These are phyloP conservation scores for Pundamilia nyererei DNA, from an alignment of 2,113 vertebrate genomes.

Conservation along the genomic window DNA sequence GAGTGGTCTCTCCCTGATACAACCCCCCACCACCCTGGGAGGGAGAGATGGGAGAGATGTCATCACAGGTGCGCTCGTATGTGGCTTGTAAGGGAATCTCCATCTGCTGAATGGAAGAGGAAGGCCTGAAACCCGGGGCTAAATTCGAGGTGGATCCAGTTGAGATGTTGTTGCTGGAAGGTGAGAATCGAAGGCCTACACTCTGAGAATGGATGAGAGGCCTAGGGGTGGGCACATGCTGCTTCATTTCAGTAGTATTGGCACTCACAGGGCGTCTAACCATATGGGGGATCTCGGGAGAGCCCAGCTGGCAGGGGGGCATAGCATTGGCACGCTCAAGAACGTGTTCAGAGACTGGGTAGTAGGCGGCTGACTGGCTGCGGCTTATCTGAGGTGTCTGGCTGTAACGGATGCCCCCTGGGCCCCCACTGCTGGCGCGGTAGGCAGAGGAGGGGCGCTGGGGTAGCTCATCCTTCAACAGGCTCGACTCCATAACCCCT, in stretches of 20 bases:
- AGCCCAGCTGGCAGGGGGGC: slow-evolving; percentile 85
- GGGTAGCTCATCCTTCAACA: slow-evolving; percentile 92
- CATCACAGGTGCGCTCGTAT: slow-evolving; percentile 87
- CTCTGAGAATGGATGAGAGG: slow-evolving; percentile 96
- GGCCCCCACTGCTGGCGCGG: slow-evolving; percentile 78
- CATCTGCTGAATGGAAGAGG: slow-evolving; percentile 94
- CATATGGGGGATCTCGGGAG: slow-evolving; percentile 91
- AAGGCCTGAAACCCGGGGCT: slow-evolving; percentile 86
- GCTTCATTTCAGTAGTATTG: slow-evolving; percentile 89
- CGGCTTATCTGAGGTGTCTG: slow-evolving; percentile 96
- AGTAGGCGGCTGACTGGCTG: slow-evolving; percentile 96
- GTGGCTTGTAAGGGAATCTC: slow-evolving; percentile 91
- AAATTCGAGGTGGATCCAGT: slow-evolving; percentile 81
- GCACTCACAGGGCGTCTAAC: slow-evolving; percentile 88
- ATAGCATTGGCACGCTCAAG: slow-evolving; percentile 82
- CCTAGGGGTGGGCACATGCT: slow-evolving; percentile 87
- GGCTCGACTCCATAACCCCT: slow-evolving; percentile 65
- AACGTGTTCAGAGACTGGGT: slow-evolving; percentile 90
- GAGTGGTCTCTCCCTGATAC: slow-evolving; percentile 86
- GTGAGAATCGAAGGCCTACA: slow-evolving; percentile 92
- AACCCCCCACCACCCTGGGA: slow-evolving; percentile 81
- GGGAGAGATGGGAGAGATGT: slow-evolving; percentile 91
- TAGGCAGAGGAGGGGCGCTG: slow-evolving; percentile 95
- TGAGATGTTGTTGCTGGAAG: slow-evolving; percentile 94
- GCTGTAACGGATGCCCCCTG: slow-evolving; percentile 83